Conservation (phyloP, 2,797 vertebrate species). For the Phyllotis vaccarum region DNA sequence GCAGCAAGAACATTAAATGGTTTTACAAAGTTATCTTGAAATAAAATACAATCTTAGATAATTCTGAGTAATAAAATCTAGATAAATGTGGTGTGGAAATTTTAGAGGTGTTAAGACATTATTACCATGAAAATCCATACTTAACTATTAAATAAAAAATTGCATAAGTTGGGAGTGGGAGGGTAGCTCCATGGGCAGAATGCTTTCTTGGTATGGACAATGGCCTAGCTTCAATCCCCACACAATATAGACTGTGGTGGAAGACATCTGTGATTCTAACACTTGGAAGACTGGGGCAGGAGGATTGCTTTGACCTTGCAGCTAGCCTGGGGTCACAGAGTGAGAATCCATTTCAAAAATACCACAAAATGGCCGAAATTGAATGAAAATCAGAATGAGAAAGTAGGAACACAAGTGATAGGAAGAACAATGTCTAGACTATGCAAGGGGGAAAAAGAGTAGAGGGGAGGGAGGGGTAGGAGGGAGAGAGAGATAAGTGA, state of each 20-base stretch:
- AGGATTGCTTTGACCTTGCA: not conserved
- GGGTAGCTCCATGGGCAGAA: not conserved
- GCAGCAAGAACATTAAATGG: not conserved
- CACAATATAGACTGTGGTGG: not conserved
- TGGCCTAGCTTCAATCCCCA: too few species aligned
- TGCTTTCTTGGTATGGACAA: too few species aligned
- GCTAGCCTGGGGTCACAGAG: not conserved
- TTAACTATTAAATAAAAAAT: slow-evolving; percentile 15
- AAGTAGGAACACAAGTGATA: not conserved
- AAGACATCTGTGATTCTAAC: not conserved
- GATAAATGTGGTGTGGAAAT: not conserved
- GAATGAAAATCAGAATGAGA: not conserved
- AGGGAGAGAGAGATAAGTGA: too few species aligned
- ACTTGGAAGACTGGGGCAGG: not conserved
- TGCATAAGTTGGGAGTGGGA: not conserved
- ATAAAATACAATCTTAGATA: not conserved
- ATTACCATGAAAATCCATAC: not conserved
- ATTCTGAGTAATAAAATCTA: not conserved
- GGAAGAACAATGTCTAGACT: too few species aligned
- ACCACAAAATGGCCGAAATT: not conserved
- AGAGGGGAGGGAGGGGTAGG: too few species aligned
- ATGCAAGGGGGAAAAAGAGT: too few species aligned
- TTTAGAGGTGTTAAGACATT: not conserved
- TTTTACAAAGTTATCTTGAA: not conserved
- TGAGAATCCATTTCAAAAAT: not conserved